Base-by-base conservation (phyloP, 2,797 vertebrate species). In the Pelochelys cantorii region DNA sequence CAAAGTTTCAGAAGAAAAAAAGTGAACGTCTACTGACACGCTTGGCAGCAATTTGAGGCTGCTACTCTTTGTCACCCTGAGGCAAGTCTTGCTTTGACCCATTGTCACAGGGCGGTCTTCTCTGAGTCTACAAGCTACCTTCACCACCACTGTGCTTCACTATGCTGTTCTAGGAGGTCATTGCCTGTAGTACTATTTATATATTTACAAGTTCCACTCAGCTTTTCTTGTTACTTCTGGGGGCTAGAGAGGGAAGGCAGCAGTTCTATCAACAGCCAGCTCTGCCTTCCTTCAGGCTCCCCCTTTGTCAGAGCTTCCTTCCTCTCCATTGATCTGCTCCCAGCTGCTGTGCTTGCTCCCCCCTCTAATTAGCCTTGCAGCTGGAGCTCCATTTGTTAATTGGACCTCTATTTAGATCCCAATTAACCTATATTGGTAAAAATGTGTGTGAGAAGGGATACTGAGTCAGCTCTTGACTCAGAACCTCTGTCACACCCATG, bases 1-100 rank as follows among this genome's bases (percentile, higher is more conserved):
- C 93, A 54, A 31, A 93, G 55, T 59, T 48, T 56, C 48, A 31
- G 18, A 34, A 14, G 23, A 34, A n/a, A 77, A 15, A 23, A 75
- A 77, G 42, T 77, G 20, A 23, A 89, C 87, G 5, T 3, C 34
- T 71, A 7, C 6, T 55, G 27, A n/a, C 95, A 59, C 85, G 0
- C 22, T 81, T 83, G 9, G 15, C 15, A 59, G 78, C 20, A 62
- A 8, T 23, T 65, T 53, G 17, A 90, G 88, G 86, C 11, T 5
- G 4, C 0, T 5, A 3, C 10, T 90, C 81, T 22, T n/a, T 7
- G 57, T 23, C 5, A 42, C 20, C 12, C 7, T 1, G 23, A 12
- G 53, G 37, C 27, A 42, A 82, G 52, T 42, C 18, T 17, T 31
- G 31, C 31, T 37, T 71, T 71, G 68, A 71, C 68, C 27, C 34